Conservation (phyloP, 2,113 vertebrate species). For the Pachycephala philippinensis region DNA sequence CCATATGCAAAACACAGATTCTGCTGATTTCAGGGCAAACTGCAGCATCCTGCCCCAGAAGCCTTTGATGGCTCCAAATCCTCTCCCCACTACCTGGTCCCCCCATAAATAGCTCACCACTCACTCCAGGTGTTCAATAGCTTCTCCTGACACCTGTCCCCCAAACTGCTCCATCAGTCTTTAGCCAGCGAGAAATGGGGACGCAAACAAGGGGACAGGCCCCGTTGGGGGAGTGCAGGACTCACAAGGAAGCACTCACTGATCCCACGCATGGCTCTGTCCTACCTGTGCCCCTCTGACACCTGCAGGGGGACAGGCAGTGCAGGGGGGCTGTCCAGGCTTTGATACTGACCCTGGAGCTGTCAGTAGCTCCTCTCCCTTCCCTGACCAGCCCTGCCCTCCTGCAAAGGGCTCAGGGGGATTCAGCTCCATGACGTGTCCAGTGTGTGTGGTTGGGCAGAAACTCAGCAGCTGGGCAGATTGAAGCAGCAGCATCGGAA, state of each 20-base stretch:
- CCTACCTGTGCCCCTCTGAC: neutral
- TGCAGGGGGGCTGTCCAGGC: neutral
- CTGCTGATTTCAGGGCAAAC: neutral
- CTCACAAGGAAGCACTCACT: neutral
- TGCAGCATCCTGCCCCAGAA: neutral
- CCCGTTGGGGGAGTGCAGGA: rapidly evolving
- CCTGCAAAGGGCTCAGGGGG: neutral
- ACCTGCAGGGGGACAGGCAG: neutral
- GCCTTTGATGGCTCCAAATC: neutral
- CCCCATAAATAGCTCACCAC: neutral
- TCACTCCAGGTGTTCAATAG: neutral
- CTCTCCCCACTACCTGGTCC: neutral
- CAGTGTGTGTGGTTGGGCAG: neutral
- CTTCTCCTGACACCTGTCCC: neutral
- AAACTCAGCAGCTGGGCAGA: neutral
- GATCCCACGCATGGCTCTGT: neutral
- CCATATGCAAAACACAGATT: neutral
- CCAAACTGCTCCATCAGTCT: neutral
- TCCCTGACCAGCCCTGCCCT: neutral
- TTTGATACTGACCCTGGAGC: neutral
- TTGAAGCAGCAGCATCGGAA: neutral
- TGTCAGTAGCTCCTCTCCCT: neutral
- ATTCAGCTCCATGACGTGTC: neutral
- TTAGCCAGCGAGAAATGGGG: rapidly evolving
- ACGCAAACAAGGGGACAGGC: neutral